These are phyloP conservation scores for Fragum whitleyi DNA, from an alignment of 2,888 invertebrate genomes.

Conservation along the genomic window DNA sequence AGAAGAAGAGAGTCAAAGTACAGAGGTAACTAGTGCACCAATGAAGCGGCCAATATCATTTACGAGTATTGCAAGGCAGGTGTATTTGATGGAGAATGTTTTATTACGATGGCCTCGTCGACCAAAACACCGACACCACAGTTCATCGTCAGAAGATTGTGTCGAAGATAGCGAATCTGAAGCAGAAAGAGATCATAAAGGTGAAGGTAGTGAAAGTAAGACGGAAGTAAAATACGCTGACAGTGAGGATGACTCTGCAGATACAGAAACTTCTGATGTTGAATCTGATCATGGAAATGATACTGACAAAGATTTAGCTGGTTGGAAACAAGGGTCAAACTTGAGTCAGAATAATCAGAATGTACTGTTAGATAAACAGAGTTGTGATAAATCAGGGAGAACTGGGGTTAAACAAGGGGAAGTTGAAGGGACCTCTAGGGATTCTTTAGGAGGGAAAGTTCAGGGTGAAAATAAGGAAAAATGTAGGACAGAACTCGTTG, in stretches of 20 bases:
- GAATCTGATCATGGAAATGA: slow-evolving; percentile 31
- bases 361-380: slow-evolving; percentile 16
- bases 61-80: slow-evolving; percentile 76
- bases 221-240: background rate
- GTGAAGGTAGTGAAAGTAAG: background rate
- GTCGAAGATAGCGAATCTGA: slow-evolving; percentile 29
- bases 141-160: slow-evolving; percentile 80
- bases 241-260: slow-evolving; percentile 46
- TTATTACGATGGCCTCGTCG: slow-evolving; percentile 76
- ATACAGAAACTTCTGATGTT: slow-evolving; percentile 44
- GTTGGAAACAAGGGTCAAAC: background rate
- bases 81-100: slow-evolving; percentile 77
- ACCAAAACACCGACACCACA: slow-evolving; percentile 76
- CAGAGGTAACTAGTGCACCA: background rate
- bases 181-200: slow-evolving; percentile 12
- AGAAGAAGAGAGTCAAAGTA: background rate
- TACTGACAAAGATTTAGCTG: background rate
- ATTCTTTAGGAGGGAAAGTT: background rate
- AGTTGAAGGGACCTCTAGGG: background rate
- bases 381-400: background rate
- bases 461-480: background rate
- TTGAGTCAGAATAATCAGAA: slow-evolving; percentile 17
- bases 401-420: background rate
- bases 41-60: slow-evolving; percentile 74
- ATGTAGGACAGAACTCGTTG: background rate